Evolutionary conservation across 2,888 invertebrate genomes (phyloP).

Genomic region (Perizoma affinitatum): DNA sequence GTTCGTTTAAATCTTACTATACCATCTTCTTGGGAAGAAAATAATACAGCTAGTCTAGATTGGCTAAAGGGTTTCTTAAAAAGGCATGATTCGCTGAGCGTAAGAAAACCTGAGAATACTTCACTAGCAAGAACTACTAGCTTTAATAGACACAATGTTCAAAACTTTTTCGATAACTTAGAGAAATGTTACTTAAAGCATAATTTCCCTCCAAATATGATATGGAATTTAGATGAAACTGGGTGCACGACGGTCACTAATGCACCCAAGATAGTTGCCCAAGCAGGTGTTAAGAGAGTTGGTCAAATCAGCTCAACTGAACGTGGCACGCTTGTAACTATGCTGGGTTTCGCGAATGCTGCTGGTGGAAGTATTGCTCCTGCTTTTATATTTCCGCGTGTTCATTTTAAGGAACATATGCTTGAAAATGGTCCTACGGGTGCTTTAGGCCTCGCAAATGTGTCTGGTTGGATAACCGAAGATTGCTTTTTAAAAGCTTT

Average conservation of each 20-base stretch:
- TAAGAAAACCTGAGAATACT: conserved; percentile 29
- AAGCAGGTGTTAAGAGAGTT: conserved; percentile 28
- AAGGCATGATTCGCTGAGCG: neutral
- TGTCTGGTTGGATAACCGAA: conserved; percentile 8
- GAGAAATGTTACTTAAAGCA: too few relatives aligned
- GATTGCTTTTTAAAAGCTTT: conserved; percentile 4
- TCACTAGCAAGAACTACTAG: conserved; percentile 16
- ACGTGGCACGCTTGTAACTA: conserved; percentile 31
- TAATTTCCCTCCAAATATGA: conserved; percentile 33
- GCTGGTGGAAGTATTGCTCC: conserved; percentile 33
- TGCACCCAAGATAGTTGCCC: conserved; percentile 5
- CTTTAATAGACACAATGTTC: conserved; percentile 32
- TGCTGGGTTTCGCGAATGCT: conserved; percentile 33
- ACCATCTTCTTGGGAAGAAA: too few relatives aligned
- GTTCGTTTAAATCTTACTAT: too few relatives aligned
- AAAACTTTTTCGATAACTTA: conserved; percentile 28
- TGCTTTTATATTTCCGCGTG: conserved; percentile 29
- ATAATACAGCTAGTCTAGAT: neutral
- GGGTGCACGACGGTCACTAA: conserved; percentile 20
- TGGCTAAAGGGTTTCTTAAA: neutral
- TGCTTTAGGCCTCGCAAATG: conserved; percentile 7
- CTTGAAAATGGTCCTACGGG: conserved; percentile 23
- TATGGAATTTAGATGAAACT: conserved; percentile 33
- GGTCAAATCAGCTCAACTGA: conserved; percentile 31
- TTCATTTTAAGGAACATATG: conserved; percentile 33